Evolutionary conservation across 2,113 vertebrate species (phyloP), one percentile per base, ranked within the genome.

Genomic region (Microcebus murinus): DNA sequence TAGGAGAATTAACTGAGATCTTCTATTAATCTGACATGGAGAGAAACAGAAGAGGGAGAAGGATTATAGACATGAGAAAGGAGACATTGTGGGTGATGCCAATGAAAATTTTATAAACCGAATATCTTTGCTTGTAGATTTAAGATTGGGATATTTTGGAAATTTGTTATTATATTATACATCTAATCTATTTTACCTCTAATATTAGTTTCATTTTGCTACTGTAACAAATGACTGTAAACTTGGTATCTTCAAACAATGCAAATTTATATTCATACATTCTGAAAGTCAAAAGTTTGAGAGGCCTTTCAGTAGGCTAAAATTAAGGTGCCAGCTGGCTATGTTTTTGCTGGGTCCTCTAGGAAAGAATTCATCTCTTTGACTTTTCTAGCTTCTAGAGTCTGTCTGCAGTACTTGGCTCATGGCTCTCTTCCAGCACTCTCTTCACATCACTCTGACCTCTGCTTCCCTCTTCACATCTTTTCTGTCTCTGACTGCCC

Each of bases 101-200:
- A 92, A 77, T 77, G 39, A 94, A 97, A 84, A 87, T 57, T 73
- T 91, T 92, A 48, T 86, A 82, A 83, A 65, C 9, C 3, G 67
- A 5, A 12, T 89, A 59, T 59, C 83, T 87, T 87, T 89, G 12
- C 73, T 36, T 34, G 1, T 76, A 68, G 23, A 86, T n/a, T 81
- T 89, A 76, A 29, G 52, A 92, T 74, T 42, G 20, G 34, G 25
- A 65, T 2, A n/a, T 65, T 73, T 83, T 34, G 36, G 5, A 74
- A 80, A 88, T 89, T 91, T 21, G 8, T 55, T 83, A n/a, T 81
- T 87, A 57, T 36, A 11, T 55, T 71, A 84, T 61, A 23, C 3
- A 85, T 50, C 27, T 86, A 89, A 67, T 80, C 39, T 5, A 67
- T 94, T 45, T 87, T 91, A 74, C 11, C 2, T 48, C 27, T 36